Evolutionary conservation across 2,797 vertebrate species (phyloP), one percentile per base, ranked within the genome.

Genomic region (Eospalax fontanierii): DNA sequence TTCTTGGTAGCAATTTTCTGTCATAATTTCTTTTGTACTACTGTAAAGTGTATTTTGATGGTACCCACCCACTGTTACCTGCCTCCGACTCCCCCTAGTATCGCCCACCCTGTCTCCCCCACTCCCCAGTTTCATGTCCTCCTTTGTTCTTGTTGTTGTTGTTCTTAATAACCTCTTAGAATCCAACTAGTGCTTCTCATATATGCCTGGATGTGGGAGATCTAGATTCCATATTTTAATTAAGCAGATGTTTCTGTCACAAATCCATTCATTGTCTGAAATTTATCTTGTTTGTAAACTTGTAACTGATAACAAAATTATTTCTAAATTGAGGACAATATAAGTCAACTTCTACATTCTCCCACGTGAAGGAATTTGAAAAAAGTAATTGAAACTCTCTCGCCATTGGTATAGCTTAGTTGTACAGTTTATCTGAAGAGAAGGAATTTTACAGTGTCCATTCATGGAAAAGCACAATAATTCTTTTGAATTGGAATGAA

Each of bases 221-320:
- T 10, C 19, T 12, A 21, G 10, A 65, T 30, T 82, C 43, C 38
- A 66, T 24, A 75, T 76, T 79, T 91, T 93, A 79, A 90, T 70
- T 76, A 33, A 87, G 12, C 88, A 84, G 54, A 21, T 65, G 43
- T 80, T 95, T n/a, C 50, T 83, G 40, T 79, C 50, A 89, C 50
- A 89, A 87, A 94, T 81, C 59, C 1, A 1, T 84, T 82, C 18
- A 83, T 8, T 88, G 68, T 63, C n/a, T 88, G 2, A 90, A 86
- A 65, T 68, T 71, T 61, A 63, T 54, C 33, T 87, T 89, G 28
- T 18, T 76, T 76, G 43, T 70, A 93, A 91, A 95, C 33, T 91
- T 33, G 1, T 68, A 91, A 83, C 11, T 68, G 11, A 73, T n/a
- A 66, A 90, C 33, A 74, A 85, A 84, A 63, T 15, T 30, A 12